Evolutionary conservation across 37 sponge, comb jelly and placozoan species (phyloP), one percentile per base, ranked within the genome.

Genomic region (Agelas oroides): DNA sequence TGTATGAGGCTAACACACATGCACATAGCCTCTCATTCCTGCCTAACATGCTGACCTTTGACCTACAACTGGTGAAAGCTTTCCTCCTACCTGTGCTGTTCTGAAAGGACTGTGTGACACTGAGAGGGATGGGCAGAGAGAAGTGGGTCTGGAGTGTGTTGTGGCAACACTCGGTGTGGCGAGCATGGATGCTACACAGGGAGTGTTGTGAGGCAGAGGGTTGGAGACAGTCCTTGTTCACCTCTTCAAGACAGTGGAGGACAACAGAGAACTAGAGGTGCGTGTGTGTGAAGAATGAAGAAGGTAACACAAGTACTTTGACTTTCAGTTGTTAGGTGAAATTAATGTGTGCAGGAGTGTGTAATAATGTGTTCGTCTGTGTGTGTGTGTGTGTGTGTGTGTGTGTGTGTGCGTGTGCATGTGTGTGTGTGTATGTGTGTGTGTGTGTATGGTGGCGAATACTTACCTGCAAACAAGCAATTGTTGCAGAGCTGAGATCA

Each of bases 381-480:
- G n/a, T 20, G 16, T 32, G 34, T 2, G 63, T 77, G 37, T 60
- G 34, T 78, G 58, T 54, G 73, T 72, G 40, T 56, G 58, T 56
- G 58, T 56, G 58, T 56, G 58, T 19, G 18, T 56, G 58, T 72
- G 73, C 27, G 73, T 72, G 73, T 72, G 73, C 27, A 25, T 72
- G 73, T n/a, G n/a, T n/a, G n/a, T n/a, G n/a, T n/a, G n/a, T n/a
- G n/a, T n/a, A n/a, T n/a, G n/a, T n/a, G n/a, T n/a, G n/a, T n/a
- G n/a, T n/a, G n/a, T n/a, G n/a, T n/a, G n/a, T n/a, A n/a, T n/a
- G n/a, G n/a, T n/a, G n/a, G n/a, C n/a, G 5, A 60, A n/a, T 30
- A 21, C 79, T 21, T 58, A 90, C 94, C 80, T 94, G 94, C 36
- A 89, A 37, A 70, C 94, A 94, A 1, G 83, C 65, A n/a, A 91